These are phyloP conservation scores for Megastigmus dorsalis DNA, from an alignment of 2,888 invertebrate species.

Conservation along the genomic window DNA sequence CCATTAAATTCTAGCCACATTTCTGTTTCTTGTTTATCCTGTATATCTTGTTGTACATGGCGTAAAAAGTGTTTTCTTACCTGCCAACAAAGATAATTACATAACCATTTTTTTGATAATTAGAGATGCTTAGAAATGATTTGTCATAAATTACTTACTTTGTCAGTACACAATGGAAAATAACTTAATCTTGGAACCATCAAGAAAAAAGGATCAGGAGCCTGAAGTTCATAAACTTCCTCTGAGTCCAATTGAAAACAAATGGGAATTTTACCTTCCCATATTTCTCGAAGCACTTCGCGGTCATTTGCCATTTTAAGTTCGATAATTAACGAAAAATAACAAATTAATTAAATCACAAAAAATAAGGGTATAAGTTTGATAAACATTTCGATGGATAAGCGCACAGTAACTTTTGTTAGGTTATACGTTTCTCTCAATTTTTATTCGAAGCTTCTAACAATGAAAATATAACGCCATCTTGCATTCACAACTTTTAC, in stretches of 20 bases:
- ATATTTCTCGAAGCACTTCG: constrained; percentile 94
- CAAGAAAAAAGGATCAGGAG: constrained; percentile 93
- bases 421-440: constrained; percentile 48
- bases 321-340: not conserved
- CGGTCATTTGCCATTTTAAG: constrained; percentile 91
- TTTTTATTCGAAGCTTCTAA: not conserved
- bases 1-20: constrained; percentile 97
- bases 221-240: constrained; percentile 91
- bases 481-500: not conserved
- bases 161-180: constrained; percentile 95
- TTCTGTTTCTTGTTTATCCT: constrained; percentile 85
- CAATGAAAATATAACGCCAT: constrained; percentile 3
- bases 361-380: constrained; percentile 11
- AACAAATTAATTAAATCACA: constrained; percentile 14
- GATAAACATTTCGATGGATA: constrained; percentile 37
- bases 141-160: constrained; percentile 78
- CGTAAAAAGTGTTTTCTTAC: constrained; percentile 91
- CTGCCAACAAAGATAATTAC: constrained; percentile 76
- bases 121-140: constrained; percentile 4
- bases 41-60: constrained; percentile 83
- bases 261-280: constrained; percentile 96
- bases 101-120: not conserved
- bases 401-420: not conserved
- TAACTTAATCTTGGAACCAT: constrained; percentile 96
- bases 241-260: constrained; percentile 92